Evolutionary conservation across 1,140 invertebrate species (phyloP), one percentile per base, ranked within the genome.

Genomic region (Daktulosphaira vitifoliae): DNA sequence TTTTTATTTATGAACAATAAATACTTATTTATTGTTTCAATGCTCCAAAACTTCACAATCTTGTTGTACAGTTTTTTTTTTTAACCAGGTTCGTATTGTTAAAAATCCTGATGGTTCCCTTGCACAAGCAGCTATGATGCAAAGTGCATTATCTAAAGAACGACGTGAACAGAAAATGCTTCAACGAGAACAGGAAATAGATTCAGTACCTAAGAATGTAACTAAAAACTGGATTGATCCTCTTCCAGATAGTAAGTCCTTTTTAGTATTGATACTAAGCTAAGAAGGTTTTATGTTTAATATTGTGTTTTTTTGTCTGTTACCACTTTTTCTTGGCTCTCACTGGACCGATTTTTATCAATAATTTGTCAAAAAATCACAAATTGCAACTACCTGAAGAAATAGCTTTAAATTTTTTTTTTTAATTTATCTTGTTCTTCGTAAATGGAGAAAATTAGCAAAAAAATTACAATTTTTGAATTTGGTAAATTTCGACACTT

Each of bases 51-150:
- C n/a, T 39, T 39, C 8, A 9, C 8, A 39, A n/a, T 9, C 8
- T 39, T n/a, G n/a, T n/a, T n/a, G n/a, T n/a, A n/a, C n/a, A n/a
- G n/a, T 18, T 49, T 49, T 39, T 52, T 11, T 20, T 20, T 69
- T 69, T 1, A 22, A 25, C 62, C 38, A 72, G 71, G 71, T 72
- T 4, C 82, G 97, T 71, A 99, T 99, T 70, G 95, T 99, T 0
- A 99, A 99, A 78, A 99, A 99, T 81, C 97, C 96, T 9, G 94
- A 98, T 78, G 97, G 97, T 0, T 96, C 93, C 0, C 76, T 99
- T 16, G 96, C 96, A 0, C 97, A 91, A 73, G 93, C 97, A 1
- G 97, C 97, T 1, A 97, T 99, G 92, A 99, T 99, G 96, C 96
- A 99, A 75, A 92, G 89, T 50, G 96, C 96, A 1, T 74, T 99